Evolutionary conservation across 2,797 vertebrate species (phyloP).

Genomic region (Cryptoblepharus egeriae): DNA sequence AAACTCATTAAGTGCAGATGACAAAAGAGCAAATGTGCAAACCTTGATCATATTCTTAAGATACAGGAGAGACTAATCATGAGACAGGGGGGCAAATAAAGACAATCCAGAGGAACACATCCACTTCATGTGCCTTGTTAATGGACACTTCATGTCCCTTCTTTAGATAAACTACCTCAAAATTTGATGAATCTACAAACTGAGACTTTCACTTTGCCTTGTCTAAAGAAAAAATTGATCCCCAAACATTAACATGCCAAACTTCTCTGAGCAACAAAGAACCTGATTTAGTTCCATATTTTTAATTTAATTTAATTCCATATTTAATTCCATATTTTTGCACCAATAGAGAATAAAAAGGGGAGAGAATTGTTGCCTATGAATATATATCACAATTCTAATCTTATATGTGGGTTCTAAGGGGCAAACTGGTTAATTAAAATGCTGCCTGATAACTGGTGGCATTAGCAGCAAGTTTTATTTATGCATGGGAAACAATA

Average conservation of each 20-base stretch:
- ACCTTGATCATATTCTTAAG: too few relatives aligned
- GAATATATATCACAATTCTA: background rate
- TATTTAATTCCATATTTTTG: too few relatives aligned
- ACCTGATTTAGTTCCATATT: background rate
- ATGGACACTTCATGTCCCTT: too few relatives aligned
- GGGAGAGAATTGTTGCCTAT: background rate
- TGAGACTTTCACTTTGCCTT: background rate
- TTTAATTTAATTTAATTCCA: too few relatives aligned
- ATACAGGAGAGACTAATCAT: too few relatives aligned
- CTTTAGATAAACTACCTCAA: background rate
- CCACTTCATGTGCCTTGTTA: too few relatives aligned
- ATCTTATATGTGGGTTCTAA: background rate
- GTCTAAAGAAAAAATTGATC: background rate
- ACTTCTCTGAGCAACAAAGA: background rate
- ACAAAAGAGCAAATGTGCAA: too few relatives aligned
- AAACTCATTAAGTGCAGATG: too few relatives aligned
- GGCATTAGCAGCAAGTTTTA: background rate
- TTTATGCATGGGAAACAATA: background rate
- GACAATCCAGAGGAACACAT: too few relatives aligned
- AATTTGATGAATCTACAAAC: background rate
- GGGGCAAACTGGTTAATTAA: background rate
- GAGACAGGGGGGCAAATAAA: too few relatives aligned
- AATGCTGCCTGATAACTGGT: background rate
- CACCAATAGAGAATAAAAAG: background rate
- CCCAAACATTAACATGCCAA: background rate